A percentile compares a stretch with the other conserved stretches of the same genome.
phyloP scores from a whole-genome alignment of 2,888 invertebrate species.

The Allophyes oxyacanthae region DNA sequence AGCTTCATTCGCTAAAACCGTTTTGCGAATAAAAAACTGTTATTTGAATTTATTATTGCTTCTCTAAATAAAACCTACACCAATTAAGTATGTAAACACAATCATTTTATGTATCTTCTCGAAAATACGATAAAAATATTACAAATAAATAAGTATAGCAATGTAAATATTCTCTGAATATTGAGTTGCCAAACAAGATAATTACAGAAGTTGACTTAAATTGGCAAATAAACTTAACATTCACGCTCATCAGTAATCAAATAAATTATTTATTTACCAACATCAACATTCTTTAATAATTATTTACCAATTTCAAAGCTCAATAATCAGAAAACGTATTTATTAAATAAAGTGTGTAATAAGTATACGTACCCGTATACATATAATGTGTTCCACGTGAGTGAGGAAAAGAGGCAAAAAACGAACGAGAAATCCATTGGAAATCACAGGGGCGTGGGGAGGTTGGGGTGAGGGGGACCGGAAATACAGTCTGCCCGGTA shows the following conservation, averaged over 20 bases:
- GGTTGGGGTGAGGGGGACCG: conserved; percentile 48
- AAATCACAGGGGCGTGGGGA: conserved; percentile 64
- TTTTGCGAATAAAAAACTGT: too few species aligned
- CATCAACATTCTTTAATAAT: conserved; percentile 46
- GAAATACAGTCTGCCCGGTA: conserved; percentile 73
- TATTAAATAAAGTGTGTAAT: conserved; percentile 73
- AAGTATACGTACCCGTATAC: conserved; percentile 59
- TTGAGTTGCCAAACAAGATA: conserved; percentile 18
- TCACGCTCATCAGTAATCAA: conserved; percentile 11
- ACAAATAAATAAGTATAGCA: too few species aligned
- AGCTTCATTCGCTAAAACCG: too few species aligned
- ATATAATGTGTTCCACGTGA: conserved; percentile 74
- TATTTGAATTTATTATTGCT: neutral
- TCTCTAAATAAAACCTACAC: neutral
- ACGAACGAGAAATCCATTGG: conserved; percentile 71
- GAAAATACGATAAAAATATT: neutral
- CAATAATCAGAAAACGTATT: conserved; percentile 51
- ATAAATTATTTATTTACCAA: conserved; percentile 26
- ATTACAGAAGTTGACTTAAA: conserved; percentile 10
- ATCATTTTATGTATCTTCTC: neutral
- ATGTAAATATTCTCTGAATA: neutral
- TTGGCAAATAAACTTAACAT: conserved; percentile 18
- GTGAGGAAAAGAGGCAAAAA: conserved; percentile 73
- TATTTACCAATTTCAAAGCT: conserved; percentile 49
- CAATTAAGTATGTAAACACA: neutral